Conservation (phyloP, 2,797 vertebrate species). For the Notoglanidium macrostoma region DNA sequence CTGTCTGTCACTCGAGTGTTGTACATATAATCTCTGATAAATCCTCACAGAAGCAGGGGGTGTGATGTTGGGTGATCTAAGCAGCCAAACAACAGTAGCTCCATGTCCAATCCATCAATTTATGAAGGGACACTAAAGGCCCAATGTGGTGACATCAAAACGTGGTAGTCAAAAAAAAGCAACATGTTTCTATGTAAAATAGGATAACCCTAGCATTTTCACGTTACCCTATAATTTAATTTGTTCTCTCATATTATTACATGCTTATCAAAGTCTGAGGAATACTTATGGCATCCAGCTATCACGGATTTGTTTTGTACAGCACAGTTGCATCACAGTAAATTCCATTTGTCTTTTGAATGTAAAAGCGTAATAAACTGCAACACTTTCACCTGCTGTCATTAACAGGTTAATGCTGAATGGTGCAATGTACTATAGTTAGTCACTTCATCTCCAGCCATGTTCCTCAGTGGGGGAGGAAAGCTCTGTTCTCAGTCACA, state of each 20-base stretch:
- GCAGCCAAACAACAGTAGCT: neutral
- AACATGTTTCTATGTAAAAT: neutral
- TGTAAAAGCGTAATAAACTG: neutral
- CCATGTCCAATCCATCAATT: neutral
- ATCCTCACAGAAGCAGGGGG: neutral
- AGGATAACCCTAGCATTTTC: neutral
- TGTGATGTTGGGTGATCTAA: neutral
- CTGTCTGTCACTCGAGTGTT: neutral
- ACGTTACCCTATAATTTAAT: neutral
- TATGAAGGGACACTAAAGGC: neutral
- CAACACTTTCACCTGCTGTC: neutral
- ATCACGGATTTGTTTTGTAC: neutral
- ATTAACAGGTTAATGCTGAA: neutral
- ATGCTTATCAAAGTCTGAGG: neutral
- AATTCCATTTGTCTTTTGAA: neutral
- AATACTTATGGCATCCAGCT: neutral
- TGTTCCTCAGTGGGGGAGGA: neutral
- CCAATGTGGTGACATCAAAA: neutral
- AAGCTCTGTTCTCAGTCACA: neutral
- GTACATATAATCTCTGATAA: neutral
- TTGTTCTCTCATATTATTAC: neutral
- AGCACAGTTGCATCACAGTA: neutral
- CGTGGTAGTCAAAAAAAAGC: neutral
- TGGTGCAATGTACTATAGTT: neutral
- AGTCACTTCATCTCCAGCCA: neutral